phyloP scores from a whole-genome alignment of 2,113 vertebrate species.

The Heterotilapia buettikoferi region DNA sequence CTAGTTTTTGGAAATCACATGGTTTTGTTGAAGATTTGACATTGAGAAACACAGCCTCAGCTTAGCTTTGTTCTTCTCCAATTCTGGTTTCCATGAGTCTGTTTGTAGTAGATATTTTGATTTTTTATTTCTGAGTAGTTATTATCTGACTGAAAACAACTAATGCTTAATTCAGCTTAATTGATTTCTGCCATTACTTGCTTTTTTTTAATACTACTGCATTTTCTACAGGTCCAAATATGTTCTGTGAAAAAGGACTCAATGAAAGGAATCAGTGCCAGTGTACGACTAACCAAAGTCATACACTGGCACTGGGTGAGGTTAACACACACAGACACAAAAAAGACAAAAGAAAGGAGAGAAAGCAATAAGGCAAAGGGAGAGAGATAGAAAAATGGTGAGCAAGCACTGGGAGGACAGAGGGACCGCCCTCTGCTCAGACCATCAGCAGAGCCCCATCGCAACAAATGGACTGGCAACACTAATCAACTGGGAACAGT shows the following conservation, averaged over 20 bases:
- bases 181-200: background rate
- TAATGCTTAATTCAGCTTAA: background rate
- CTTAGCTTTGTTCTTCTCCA: background rate
- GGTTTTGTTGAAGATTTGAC: background rate
- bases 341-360: background rate
- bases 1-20: background rate
- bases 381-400: background rate
- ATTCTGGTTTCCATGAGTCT: too few species aligned
- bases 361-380: background rate
- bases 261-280: background rate
- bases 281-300: accelerated
- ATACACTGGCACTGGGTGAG: background rate
- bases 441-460: too few species aligned
- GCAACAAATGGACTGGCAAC: too few species aligned
- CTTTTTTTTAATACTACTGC: background rate
- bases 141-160: background rate
- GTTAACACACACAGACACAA: background rate
- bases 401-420: background rate
- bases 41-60: background rate
- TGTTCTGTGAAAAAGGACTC: background rate
- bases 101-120: background rate
- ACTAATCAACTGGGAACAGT: too few species aligned
- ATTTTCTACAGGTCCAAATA: background rate
- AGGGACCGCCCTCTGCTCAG: too few species aligned
- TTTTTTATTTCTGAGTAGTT: background rate